Evolutionary conservation across 2,888 invertebrate genomes (phyloP).

Genomic region (Drosophila meridiana): DNA sequence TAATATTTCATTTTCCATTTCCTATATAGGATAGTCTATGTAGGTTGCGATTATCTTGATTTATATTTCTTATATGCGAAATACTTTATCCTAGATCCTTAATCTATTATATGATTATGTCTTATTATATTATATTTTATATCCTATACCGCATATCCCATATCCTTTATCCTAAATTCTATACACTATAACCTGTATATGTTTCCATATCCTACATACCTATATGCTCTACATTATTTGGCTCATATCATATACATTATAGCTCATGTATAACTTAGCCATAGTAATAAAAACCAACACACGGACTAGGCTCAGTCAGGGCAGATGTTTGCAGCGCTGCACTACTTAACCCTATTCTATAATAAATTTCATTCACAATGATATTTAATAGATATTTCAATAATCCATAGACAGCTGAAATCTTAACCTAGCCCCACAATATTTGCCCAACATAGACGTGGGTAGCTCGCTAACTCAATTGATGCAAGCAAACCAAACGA

Average conservation of each 20-base stretch:
- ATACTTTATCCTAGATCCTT: background rate
- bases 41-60: no score
- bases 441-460: constrained; percentile 30
- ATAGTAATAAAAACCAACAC: background rate
- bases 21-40: no score
- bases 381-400: constrained; percentile 11
- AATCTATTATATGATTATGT: no score
- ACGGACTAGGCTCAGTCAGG: background rate
- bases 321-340: constrained; percentile 27
- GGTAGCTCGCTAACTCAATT: constrained; percentile 41
- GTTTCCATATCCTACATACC: no score
- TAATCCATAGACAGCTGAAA: constrained; percentile 55
- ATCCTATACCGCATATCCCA: background rate
- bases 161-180: background rate
- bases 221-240: background rate
- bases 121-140: background rate
- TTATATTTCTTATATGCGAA: background rate
- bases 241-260: background rate
- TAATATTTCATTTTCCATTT: no score
- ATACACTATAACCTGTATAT: no score
- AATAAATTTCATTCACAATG: constrained; percentile 1
- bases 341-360: background rate
- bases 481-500: constrained; percentile 39
- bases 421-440: constrained; percentile 44
- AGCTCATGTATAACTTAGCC: background rate